These are phyloP conservation scores for Mya arenaria DNA, from an alignment of 1,140 invertebrate species.

Conservation along the genomic window DNA sequence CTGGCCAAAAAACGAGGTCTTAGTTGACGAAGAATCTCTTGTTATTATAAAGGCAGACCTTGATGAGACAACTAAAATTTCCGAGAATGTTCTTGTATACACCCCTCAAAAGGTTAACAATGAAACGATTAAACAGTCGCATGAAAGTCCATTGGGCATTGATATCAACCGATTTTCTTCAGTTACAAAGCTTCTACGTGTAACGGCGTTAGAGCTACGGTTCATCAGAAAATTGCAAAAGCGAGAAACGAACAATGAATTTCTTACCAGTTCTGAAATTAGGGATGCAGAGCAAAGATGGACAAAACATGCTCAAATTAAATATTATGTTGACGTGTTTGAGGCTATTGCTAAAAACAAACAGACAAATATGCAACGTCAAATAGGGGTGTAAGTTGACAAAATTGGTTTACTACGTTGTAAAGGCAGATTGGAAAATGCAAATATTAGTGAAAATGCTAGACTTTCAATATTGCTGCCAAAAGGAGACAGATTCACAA, in stretches of 20 bases:
- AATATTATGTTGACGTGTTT: background rate
- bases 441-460: background rate
- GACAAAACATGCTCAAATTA: background rate
- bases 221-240: background rate
- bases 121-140: background rate
- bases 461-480: conserved; percentile 16
- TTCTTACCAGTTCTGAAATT: background rate
- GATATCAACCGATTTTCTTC: background rate
- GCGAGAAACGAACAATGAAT: background rate
- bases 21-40: no score
- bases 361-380: background rate
- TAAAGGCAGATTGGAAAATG: background rate
- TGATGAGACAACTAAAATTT: no score
- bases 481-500: background rate
- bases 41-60: no score
- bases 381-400: background rate
- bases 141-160: background rate
- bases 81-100: background rate
- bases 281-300: background rate
- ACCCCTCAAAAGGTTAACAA: background rate
- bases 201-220: background rate
- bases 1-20: background rate
- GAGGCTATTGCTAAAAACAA: background rate
- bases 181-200: background rate
- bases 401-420: background rate